Conservation (phyloP, 2,113 vertebrate genomes). For the Perccottus glenii region DNA sequence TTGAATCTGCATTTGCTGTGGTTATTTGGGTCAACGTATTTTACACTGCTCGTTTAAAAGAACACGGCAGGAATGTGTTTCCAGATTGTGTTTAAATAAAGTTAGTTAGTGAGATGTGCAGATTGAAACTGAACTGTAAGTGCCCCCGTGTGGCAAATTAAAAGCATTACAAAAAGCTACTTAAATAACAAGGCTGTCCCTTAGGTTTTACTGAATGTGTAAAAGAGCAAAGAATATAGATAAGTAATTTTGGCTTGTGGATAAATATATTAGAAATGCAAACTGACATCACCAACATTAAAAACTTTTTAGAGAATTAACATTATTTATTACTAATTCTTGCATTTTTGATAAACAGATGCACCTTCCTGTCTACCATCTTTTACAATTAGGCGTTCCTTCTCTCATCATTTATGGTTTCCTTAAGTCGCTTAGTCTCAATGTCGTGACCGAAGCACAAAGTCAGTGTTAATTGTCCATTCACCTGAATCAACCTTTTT, state of each 20-base stretch:
- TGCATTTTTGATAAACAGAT: neutral
- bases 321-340: neutral
- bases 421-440: neutral
- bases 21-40: too few species aligned
- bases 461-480: slow-evolving; percentile 6
- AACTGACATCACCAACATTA: too few species aligned
- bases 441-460: neutral
- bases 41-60: too few species aligned
- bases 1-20: too few species aligned
- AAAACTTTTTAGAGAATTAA: too few species aligned
- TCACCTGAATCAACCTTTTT: slow-evolving; percentile 1
- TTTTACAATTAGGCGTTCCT: neutral
- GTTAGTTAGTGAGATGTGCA: neutral
- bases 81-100: neutral
- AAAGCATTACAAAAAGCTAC: slow-evolving; percentile 29
- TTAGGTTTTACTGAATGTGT: slow-evolving; percentile 1
- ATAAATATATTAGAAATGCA: too few species aligned
- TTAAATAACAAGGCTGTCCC: neutral
- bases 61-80: neutral
- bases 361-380: neutral
- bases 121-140: slow-evolving; percentile 23
- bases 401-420: neutral
- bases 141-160: slow-evolving; percentile 65
- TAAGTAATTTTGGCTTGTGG: too few species aligned
- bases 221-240: neutral